Conservation (phyloP, 2,113 vertebrate species). For the Scalopus aquaticus region DNA sequence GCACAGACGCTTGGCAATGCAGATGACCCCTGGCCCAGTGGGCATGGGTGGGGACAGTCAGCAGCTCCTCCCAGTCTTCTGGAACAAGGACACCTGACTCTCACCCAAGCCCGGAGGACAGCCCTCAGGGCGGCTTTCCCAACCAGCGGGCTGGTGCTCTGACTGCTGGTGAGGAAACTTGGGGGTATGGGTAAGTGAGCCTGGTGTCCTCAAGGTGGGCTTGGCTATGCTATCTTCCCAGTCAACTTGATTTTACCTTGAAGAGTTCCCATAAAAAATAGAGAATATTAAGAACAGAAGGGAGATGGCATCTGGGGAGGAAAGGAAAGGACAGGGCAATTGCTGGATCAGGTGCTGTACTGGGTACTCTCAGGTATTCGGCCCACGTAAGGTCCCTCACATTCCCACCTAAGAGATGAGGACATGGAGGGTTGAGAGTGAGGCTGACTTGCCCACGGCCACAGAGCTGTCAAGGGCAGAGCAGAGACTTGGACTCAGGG, state of each 20-base stretch:
- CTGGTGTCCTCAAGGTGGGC: too few relatives aligned
- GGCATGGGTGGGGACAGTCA: background rate
- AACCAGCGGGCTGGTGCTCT: background rate
- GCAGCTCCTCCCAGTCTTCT: background rate
- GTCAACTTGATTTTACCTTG: background rate
- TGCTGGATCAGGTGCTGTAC: background rate
- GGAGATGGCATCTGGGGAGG: background rate
- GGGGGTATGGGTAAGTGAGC: background rate
- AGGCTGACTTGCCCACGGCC: background rate
- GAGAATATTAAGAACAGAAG: background rate
- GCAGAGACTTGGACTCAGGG: background rate
- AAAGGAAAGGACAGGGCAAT: background rate
- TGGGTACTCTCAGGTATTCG: background rate
- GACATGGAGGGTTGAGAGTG: background rate
- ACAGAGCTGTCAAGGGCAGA: background rate
- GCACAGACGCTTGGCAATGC: constrained; percentile 80
- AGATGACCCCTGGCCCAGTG: constrained; percentile 78
- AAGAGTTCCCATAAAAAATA: background rate
- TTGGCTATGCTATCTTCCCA: background rate
- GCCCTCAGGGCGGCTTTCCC: background rate
- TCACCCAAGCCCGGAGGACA: background rate
- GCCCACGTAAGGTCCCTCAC: background rate
- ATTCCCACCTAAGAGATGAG: background rate
- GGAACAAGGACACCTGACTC: background rate
- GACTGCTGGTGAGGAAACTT: background rate